Base-by-base conservation (phyloP, 2,113 vertebrate species). In the Sapayoa aenigma region DNA sequence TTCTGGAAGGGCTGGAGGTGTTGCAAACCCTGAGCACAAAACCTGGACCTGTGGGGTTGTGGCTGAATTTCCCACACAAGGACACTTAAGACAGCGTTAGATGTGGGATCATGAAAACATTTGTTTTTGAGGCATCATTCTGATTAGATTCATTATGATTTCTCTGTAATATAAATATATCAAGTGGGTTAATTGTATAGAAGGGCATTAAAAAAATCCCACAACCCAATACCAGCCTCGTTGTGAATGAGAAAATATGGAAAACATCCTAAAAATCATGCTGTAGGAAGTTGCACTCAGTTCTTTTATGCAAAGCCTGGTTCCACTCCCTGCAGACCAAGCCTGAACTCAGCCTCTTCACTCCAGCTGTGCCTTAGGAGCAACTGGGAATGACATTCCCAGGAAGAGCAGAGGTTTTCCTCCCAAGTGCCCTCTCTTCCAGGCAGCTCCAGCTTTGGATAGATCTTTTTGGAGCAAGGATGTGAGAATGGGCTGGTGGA, bases 31-130 rank as follows among this genome's bases (percentile, higher is more conserved):
- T 9, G 24, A 35, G 65, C 0, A 3, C 62, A 52, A 49, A 72
- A 19, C 30, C 39, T n/a, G 80, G 50, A 27, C 24, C 59, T 4
- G 0, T 0, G 0, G 75, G 50, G 18, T 7, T 1, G 4, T 3
- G 52, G 11, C 31, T 65, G n/a, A 13, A 4, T 23, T 37, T 52
- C 42, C 50, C 18, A 1, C 1, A 7, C 0, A 3, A 66, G 17
- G 31, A 35, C n/a, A 1, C 47, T n/a, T 60, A 39, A 53, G 53
- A 11, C n/a, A 73, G 42, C 18, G 59, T 55, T 12, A 35, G 47
- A 8, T 20, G 19, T 25, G 24, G 49, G 44, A 44, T 33, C 8
- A 6, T 8, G 37, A 37, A 59, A 69, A 50, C 1, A 1, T 33
- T 52, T 28, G n/a, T 30, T 83, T 80, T 21, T 6, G 37, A 58